Conservation (phyloP, 2,113 vertebrate species). For the Anguilla japonica region DNA sequence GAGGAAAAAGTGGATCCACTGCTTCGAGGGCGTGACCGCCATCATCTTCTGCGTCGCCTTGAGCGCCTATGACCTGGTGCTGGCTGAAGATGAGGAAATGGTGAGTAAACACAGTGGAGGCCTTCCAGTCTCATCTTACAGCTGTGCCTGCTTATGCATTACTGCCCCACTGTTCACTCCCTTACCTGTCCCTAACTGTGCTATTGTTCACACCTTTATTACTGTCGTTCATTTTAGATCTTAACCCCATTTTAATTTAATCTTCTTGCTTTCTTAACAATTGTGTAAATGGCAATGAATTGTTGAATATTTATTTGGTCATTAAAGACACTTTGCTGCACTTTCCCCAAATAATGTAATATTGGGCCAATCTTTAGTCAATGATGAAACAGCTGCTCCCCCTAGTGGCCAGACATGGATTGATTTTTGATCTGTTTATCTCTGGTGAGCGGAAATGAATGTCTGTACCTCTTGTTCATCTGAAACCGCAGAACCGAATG, state of each 20-base stretch:
- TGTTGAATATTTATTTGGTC: too few relatives aligned
- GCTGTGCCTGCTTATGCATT: not conserved
- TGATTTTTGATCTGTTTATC: not conserved
- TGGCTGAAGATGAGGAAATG: slow-evolving; percentile 99
- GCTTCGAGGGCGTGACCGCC: slow-evolving; percentile 96
- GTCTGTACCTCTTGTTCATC: not conserved
- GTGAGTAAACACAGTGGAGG: slow-evolving; percentile 65
- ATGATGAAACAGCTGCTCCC: not conserved
- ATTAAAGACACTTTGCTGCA: not conserved
- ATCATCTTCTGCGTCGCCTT: slow-evolving; percentile 98
- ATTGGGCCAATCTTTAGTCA: not conserved
- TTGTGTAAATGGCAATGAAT: too few relatives aligned
- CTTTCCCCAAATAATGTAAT: not conserved
- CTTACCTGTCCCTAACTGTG: not conserved
- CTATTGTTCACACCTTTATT: slow-evolving; percentile 7
- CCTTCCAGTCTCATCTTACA: not conserved
- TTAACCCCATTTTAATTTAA: not conserved
- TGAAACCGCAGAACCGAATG: slow-evolving; percentile 89
- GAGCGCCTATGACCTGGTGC: slow-evolving; percentile 94
- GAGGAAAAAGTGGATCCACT: slow-evolving; percentile 96
- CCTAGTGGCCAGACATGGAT: slow-evolving; percentile 1
- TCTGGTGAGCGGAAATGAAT: not conserved
- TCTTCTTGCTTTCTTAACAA: too few relatives aligned
- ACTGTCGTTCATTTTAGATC: not conserved
- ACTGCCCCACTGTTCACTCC: not conserved